Percentiles rank a stretch among this genome's conserved stretches.
Evolutionary conservation across 2,888 invertebrate species (phyloP).

Genomic region (Petrolisthes manimaculis): DNA sequence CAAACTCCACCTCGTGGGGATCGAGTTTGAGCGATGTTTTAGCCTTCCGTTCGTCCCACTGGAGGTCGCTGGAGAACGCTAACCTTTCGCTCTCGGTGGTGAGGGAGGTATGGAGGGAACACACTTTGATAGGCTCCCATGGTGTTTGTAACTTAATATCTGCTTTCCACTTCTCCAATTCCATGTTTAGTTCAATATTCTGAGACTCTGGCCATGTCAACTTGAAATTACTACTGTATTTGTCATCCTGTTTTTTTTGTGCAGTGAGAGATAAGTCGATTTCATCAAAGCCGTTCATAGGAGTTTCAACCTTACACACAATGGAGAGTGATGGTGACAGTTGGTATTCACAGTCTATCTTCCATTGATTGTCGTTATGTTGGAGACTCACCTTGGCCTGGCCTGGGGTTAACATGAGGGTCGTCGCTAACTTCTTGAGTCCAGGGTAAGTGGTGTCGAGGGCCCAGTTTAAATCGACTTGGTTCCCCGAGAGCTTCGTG

Average conservation of each 20-base stretch:
- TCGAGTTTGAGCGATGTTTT: slow-evolving; percentile 1
- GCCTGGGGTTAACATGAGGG: slow-evolving; percentile 14
- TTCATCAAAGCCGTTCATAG: slow-evolving; percentile 30
- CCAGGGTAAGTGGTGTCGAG: slow-evolving; percentile 9
- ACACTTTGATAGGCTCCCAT: slow-evolving; percentile 30
- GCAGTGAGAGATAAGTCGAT: not conserved
- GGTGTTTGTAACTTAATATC: slow-evolving; percentile 34
- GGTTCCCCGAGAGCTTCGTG: slow-evolving; percentile 14
- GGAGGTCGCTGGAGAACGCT: not conserved
- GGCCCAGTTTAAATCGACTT: slow-evolving; percentile 22
- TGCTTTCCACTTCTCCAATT: slow-evolving; percentile 10
- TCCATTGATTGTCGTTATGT: slow-evolving; percentile 31
- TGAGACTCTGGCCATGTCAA: slow-evolving; percentile 36
- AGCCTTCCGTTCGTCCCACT: slow-evolving; percentile 30
- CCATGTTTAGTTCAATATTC: slow-evolving; percentile 9
- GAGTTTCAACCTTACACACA: slow-evolving; percentile 28
- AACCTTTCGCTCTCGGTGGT: slow-evolving; percentile 39
- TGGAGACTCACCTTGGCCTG: not conserved
- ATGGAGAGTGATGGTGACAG: slow-evolving; percentile 26
- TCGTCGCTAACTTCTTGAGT: slow-evolving; percentile 3
- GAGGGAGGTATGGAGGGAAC: slow-evolving; percentile 3
- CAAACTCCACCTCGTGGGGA: slow-evolving; percentile 7
- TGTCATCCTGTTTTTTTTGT: not conserved
- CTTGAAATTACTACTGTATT: slow-evolving; percentile 9
- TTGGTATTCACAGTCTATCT: slow-evolving; percentile 12